phyloP scores from a whole-genome alignment of 2,888 invertebrate genomes.

The Octonoba sinensis region DNA sequence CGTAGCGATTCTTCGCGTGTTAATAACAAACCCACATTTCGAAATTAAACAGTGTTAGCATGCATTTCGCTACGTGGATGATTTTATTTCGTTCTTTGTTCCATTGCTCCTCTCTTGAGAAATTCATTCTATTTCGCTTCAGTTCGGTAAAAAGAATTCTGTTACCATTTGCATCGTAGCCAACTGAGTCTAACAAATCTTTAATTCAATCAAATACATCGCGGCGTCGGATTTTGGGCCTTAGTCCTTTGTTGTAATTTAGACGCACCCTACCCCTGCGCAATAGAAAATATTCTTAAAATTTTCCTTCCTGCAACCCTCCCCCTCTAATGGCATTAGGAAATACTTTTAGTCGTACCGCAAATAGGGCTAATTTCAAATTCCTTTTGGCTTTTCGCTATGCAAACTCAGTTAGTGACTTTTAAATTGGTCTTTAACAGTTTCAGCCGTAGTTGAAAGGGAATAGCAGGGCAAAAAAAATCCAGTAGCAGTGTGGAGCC shows the following conservation, averaged over 20 bases:
- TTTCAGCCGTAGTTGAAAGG: neutral
- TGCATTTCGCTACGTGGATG: neutral
- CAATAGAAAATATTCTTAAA: slow-evolving; percentile 29
- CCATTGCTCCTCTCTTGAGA: neutral
- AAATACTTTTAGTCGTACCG: slow-evolving; percentile 16
- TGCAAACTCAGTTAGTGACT: slow-evolving; percentile 59
- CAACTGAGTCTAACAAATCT: neutral
- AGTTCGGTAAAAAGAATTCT: slow-evolving; percentile 8
- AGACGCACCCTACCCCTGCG: neutral
- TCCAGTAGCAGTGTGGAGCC: slow-evolving; percentile 9
- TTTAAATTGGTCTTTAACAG: slow-evolving; percentile 61
- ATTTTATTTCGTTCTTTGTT: neutral
- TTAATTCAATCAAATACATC: neutral
- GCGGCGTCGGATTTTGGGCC: slow-evolving; percentile 11
- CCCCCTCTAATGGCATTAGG: slow-evolving; percentile 42
- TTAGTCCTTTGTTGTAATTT: slow-evolving; percentile 22
- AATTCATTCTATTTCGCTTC: slow-evolving; percentile 4
- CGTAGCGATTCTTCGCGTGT: neutral
- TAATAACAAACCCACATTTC: slow-evolving; percentile 17
- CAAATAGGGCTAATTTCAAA: slow-evolving; percentile 46
- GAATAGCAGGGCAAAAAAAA: neutral
- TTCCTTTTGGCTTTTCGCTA: slow-evolving; percentile 41
- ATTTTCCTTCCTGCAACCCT: slow-evolving; percentile 13
- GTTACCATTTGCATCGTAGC: slow-evolving; percentile 16
- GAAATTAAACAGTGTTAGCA: slow-evolving; percentile 19